Base-by-base conservation (phyloP, 2,888 invertebrate genomes). In the Macaria liturata region DNA sequence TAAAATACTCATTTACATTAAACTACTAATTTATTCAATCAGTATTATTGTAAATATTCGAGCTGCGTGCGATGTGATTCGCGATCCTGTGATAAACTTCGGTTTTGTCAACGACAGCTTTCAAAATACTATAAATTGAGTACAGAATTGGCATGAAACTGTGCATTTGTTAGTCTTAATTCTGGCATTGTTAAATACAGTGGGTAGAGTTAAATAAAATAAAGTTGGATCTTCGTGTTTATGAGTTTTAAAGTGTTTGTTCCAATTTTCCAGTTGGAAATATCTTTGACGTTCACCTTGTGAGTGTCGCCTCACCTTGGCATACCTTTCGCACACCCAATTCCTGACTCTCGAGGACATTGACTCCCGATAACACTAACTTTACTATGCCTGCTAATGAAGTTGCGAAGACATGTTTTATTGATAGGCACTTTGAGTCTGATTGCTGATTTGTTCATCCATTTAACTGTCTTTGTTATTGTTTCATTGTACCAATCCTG, bases 271-370 rank as follows among this genome's bases (percentile, higher is more conserved):
- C 57, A 61, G 61, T 63, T 63, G 57, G 43, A 64, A 61, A 58
- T 65, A 58, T 62, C 51, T 53, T 59, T 37, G 69, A 68, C 66
- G 71, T 74, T 73, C 66, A 72, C 72, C 69, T 76, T 76, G 74
- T 76, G 75, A 73, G 47, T 64, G 81, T 88, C 80, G 80, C 82
- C 78, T 88, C 80, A 80, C 83, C 81, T 82, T 82, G 79, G 78
- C 83, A 85, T 83, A 81, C 83, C 83, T 83, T 82, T 80, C 75
- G 79, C 76, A 72, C 74, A 75, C 77, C 63, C 58, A 78, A 79
- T 78, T 80, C 75, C 72, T 72, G 69, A 72, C 73, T 70, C 71
- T 66, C 72, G 81, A 78, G 86, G 80, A 84, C 83, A 72, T 77
- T 84, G 86, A 83, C 86, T 76, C 66, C 65, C 72, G 78, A 80